Base-by-base conservation (phyloP, 2,113 vertebrate genomes). In the Rhynchopsitta pachyrhyncha region DNA sequence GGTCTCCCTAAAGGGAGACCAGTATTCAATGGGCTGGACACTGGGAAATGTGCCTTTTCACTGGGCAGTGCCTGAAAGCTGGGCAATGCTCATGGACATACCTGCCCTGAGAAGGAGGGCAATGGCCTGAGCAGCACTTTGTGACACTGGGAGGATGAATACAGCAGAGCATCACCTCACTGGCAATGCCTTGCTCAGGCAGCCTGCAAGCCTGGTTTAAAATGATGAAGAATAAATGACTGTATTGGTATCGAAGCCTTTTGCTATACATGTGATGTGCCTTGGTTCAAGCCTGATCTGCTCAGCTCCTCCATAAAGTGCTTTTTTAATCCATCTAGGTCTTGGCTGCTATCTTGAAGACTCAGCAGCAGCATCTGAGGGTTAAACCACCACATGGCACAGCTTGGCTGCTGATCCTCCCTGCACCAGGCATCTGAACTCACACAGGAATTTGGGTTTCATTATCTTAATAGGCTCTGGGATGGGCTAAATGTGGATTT, bases 191-290 rank as follows among this genome's bases (percentile, higher is more conserved):
- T 47, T 5, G 1, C 9, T 8, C 25, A 3, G 1, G 39, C 44
- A 23, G 24, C 25, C 8, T 16, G 27, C 17, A 7, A 2, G 41
- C 50, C 29, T 24, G 29, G 4, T 17, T 60, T 19, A 5, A 13
- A 33, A 23, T 18, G 6, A 11, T 9, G 19, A 44, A 22, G 53
- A 74, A 75, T 27, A 31, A 76, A 83, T 4, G 20, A 6, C 5
- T 0, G 2, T 0, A 2, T n/a, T 7, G 7, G 25, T 33, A 1
- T 0, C 2, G 14, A 46, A 80, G 39, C 25, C 7, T 70, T 60
- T 25, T 28, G 42, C 75, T 22, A 5, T 28, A 7, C 10, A 1
- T 0, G 13, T 3, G n/a, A 7, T 41, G 4, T 2, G 0, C 2
- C 2, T 10, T 7, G 4, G 19, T 31, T 41, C 46, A 39, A 59